Percentiles rank a stretch among this genome's conserved stretches.
phyloP scores from a whole-genome alignment of 2,113 vertebrate species.

The Felis catus region DNA sequence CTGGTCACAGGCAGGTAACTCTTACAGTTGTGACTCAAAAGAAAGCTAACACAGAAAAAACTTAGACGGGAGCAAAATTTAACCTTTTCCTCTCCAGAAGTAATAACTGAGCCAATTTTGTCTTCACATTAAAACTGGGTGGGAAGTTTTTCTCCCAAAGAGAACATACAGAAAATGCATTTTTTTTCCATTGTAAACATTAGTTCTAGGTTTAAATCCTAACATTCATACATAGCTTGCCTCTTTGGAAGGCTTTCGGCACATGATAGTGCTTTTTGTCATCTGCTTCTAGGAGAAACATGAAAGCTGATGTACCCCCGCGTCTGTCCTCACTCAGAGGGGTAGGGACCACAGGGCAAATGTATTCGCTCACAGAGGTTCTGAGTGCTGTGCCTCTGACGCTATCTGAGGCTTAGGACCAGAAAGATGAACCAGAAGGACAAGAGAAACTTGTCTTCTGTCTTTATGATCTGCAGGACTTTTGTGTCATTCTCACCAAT shows the following conservation, averaged over 20 bases:
- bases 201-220: neutral
- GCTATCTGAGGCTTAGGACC: neutral
- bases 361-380: neutral
- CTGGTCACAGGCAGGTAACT: neutral
- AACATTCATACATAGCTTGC: neutral
- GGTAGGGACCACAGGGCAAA: neutral
- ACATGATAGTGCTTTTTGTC: neutral
- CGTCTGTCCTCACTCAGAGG: neutral
- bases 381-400: neutral
- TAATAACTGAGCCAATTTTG: neutral
- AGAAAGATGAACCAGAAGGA: neutral
- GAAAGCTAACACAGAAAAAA: neutral
- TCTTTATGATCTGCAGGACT: neutral
- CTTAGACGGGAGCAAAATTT: neutral
- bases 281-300: neutral
- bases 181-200: neutral
- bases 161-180: neutral
- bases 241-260: neutral
- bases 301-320: neutral
- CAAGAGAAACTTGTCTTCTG: neutral
- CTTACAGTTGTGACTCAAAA: constrained; percentile 14
- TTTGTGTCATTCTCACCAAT: neutral
- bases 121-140: neutral
- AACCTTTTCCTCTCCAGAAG: neutral
- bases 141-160: neutral